Evolutionary conservation across 2,888 invertebrate genomes (phyloP).

Genomic region (Entomobrya proxima): DNA sequence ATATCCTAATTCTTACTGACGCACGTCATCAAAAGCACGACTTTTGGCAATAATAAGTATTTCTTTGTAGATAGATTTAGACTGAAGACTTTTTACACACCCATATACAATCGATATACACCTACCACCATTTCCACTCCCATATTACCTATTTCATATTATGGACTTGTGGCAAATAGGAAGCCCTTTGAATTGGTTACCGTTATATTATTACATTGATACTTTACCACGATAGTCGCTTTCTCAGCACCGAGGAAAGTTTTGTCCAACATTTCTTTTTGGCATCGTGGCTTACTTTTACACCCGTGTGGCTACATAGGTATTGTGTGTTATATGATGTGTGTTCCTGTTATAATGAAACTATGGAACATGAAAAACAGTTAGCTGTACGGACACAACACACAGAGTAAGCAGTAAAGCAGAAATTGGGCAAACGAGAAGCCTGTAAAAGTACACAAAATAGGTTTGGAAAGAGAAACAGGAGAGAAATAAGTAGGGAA

Average conservation of each 20-base stretch:
- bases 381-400: not conserved
- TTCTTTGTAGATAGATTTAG: conserved; percentile 17
- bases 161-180: not conserved
- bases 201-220: not conserved
- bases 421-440: conserved; percentile 13
- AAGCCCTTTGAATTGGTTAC: conserved; percentile 52
- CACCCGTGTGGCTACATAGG: not conserved
- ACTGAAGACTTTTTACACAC: conserved; percentile 49
- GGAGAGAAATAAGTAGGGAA: not conserved
- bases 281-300: conserved; percentile 25
- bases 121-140: not conserved
- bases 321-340: not conserved
- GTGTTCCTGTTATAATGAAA: not conserved
- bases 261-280: conserved; percentile 2
- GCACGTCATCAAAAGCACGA: conserved; percentile 49
- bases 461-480: not conserved
- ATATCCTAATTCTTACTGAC: conserved; percentile 9
- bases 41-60: conserved; percentile 36
- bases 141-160: conserved; percentile 2
- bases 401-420: not conserved
- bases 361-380: conserved; percentile 47
- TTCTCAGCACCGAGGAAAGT: not conserved
- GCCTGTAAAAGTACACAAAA: conserved; percentile 33
- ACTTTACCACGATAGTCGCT: not conserved
- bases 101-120: conserved; percentile 37